Conservation (phyloP, 2,797 vertebrate species). For the Onychomys torridus region DNA sequence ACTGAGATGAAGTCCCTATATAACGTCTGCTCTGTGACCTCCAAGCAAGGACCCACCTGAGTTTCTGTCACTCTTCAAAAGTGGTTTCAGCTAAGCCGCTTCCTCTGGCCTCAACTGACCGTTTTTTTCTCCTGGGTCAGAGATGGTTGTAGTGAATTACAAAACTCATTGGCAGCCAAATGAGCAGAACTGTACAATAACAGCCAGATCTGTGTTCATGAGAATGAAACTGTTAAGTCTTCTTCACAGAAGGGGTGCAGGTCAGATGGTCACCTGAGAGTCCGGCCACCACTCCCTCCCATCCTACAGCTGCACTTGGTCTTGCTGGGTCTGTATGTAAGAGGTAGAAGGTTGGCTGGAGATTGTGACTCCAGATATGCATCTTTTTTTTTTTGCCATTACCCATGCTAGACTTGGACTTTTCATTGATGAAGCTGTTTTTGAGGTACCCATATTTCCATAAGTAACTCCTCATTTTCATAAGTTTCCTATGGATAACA, state of each 20-base stretch:
- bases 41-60: background rate
- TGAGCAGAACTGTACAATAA: background rate
- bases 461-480: too few relatives aligned
- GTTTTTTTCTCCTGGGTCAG: too few relatives aligned
- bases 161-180: background rate
- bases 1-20: background rate
- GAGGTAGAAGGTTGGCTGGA: background rate
- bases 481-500: background rate
- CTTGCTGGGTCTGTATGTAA: too few relatives aligned
- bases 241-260: background rate
- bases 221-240: background rate
- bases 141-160: background rate
- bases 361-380: background rate
- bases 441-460: background rate
- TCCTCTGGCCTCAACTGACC: background rate
- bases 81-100: background rate
- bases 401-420: background rate
- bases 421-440: background rate
- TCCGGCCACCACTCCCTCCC: background rate
- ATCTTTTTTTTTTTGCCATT: background rate
- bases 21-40: background rate
- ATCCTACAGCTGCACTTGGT: background rate
- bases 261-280: background rate
- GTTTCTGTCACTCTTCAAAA: background rate
- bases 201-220: background rate